Evolutionary conservation across 2,888 invertebrate species (phyloP).

Genomic region (Mechanitis mazaeus): DNA sequence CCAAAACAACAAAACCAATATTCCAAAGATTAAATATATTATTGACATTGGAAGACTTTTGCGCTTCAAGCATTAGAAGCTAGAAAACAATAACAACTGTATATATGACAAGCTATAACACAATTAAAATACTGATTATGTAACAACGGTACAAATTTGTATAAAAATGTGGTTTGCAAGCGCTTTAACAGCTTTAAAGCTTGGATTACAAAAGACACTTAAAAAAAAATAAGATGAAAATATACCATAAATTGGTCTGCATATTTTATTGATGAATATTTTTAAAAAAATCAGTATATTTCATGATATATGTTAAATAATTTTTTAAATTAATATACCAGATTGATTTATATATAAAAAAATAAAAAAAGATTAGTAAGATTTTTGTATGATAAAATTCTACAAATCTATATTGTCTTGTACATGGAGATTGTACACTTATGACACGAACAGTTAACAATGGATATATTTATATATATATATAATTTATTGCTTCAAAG

Average conservation of each 20-base stretch:
- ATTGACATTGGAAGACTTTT: constrained; percentile 61
- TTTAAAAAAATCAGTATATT: too few relatives aligned
- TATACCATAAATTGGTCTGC: too few relatives aligned
- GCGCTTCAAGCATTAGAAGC: constrained; percentile 37
- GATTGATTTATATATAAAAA: too few relatives aligned
- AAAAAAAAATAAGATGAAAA: too few relatives aligned
- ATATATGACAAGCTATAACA: constrained; percentile 26
- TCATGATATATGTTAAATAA: too few relatives aligned
- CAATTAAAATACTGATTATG: constrained; percentile 33
- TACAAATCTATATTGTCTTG: too few relatives aligned
- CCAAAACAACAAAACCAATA: constrained; percentile 46
- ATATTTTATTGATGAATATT: too few relatives aligned
- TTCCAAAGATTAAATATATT: constrained; percentile 50
- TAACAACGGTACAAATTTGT: constrained; percentile 31
- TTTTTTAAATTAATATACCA: too few relatives aligned
- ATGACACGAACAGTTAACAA: neutral
- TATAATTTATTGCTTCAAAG: constrained; percentile 2
- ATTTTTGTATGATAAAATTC: too few relatives aligned
- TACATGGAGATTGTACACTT: too few relatives aligned
- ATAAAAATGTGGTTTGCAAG: constrained; percentile 7
- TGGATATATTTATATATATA: neutral
- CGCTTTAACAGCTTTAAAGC: neutral
- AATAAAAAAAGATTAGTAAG: too few relatives aligned
- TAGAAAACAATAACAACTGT: constrained; percentile 26
- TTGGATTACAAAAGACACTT: neutral